These are phyloP conservation scores for Drosophila lacertosa DNA, from an alignment of 1,140 invertebrate species.

Conservation along the genomic window DNA sequence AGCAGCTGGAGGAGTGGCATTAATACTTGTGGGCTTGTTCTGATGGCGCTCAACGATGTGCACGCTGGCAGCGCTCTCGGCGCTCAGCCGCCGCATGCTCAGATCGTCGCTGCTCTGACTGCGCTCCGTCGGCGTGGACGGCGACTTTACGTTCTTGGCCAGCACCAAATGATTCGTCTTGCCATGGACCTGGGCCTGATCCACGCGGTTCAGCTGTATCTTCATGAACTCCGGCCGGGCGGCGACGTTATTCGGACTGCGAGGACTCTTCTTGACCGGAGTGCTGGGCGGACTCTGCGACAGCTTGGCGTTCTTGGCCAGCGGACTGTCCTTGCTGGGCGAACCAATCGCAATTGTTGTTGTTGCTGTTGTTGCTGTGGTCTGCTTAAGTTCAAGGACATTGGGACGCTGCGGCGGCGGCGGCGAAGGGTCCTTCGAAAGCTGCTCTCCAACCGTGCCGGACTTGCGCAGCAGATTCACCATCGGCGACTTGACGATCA, in stretches of 20 bases:
- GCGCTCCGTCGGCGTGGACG: conserved; percentile 45
- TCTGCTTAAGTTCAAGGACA: conserved; percentile 55
- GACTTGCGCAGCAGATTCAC: conserved; percentile 75
- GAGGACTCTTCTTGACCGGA: conserved; percentile 37
- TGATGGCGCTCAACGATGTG: conserved; percentile 83
- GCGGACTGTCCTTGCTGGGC: conserved; percentile 44
- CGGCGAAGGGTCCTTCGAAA: conserved; percentile 21
- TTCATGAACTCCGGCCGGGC: conserved; percentile 89
- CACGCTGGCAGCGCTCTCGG: conserved; percentile 84
- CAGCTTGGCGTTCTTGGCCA: conserved; percentile 55
- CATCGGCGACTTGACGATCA: conserved; percentile 79
- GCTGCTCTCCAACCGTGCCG: conserved; percentile 29
- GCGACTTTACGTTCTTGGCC: conserved; percentile 84
- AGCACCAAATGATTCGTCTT: conserved; percentile 87
- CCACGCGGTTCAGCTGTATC: conserved; percentile 89
- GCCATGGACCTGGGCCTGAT: conserved; percentile 76
- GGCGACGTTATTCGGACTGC: conserved; percentile 43
- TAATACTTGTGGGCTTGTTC: conserved; percentile 4
- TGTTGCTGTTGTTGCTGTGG: too few species aligned
- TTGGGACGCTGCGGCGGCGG: conserved; percentile 52
- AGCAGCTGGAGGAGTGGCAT: conserved; percentile 30
- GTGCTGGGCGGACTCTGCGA: conserved; percentile 46
- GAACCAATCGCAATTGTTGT: conserved; percentile 15
- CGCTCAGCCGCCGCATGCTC: conserved; percentile 84
- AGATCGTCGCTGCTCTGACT: conserved; percentile 73